Evolutionary conservation across 2,797 vertebrate species (phyloP), one percentile per base, ranked within the genome.

Genomic region (Spea hammondii): DNA sequence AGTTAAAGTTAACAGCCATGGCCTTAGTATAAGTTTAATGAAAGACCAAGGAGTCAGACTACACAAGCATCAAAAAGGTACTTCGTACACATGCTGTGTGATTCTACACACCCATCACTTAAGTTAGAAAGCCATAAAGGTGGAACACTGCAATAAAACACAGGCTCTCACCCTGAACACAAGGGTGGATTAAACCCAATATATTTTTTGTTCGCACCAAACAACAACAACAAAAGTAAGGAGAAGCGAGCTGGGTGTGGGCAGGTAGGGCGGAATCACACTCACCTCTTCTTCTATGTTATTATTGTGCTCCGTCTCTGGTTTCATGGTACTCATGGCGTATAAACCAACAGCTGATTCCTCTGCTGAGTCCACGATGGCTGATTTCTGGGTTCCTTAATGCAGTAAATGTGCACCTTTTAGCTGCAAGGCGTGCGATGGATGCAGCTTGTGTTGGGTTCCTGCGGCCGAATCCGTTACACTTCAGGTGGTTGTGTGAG

Each of bases 281-380:
- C 79, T 76, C 10, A 81, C 79, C 79, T 81, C 79, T 59, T 80
- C 79, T 54, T 76, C 74, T 32, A 72, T 47, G 14, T 74, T 79
- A 9, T 72, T 81, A 4, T 53, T 81, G 50, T 81, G 79, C 11
- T 81, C 79, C 47, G 1, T 62, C 51, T 81, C 79, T 17, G 74
- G 0, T 64, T 81, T 81, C 0, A 81, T 51, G 54, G 62, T 66
- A 64, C 67, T 81, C 79, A 81, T 81, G 74, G 74, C 66, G 74
- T 81, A 81, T 47, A 81, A 47, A 12, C 79, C 79, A 14, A 80
- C 78, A 80, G 74, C 68, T 50, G 79, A 60, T 53, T 81, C 79
- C 69, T 81, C 79, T 7, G 79, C 74, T 51, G 79, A 72, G 69
- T 81, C 79, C 79, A 81, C 79, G 79, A 74, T 77, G 17, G 69